These are phyloP conservation scores for Amyelois transitella DNA, from an alignment of 1,140 invertebrate genomes.

Conservation along the genomic window DNA sequence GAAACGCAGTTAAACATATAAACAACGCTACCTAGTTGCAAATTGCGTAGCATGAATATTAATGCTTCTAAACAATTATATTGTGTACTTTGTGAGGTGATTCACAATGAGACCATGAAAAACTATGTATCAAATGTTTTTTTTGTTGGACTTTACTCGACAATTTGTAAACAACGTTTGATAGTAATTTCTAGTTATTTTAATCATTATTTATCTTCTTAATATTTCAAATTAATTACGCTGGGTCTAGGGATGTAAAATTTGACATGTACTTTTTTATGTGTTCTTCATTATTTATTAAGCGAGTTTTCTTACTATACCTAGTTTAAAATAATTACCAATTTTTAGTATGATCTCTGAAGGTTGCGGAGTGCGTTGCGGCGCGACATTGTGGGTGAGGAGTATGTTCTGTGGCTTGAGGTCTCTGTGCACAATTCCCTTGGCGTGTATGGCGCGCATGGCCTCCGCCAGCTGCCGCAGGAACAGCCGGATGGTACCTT, in stretches of 20 bases:
- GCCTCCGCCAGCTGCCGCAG: constrained; percentile 96
- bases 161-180: no score
- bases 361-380: constrained; percentile 84
- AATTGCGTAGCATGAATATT: background rate
- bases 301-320: no score
- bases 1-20: constrained; percentile 14
- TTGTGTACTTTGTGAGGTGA: background rate
- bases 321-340: constrained; percentile 72
- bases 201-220: no score
- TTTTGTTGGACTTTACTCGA: no score
- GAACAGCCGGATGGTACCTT: constrained; percentile 97
- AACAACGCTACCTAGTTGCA: background rate
- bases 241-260: no score
- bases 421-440: constrained; percentile 99
- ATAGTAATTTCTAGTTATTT: no score
- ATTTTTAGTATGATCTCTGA: constrained; percentile 96
- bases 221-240: no score
- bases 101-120: background rate
- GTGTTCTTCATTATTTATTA: no score
- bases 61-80: background rate
- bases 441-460: constrained; percentile 96
- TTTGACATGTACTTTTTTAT: no score
- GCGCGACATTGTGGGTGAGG: constrained; percentile 84
- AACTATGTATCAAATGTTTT: no score
- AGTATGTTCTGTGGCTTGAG: constrained; percentile 99